phyloP scores from a whole-genome alignment of 2,888 invertebrate genomes.

The Abrostola triplasia region DNA sequence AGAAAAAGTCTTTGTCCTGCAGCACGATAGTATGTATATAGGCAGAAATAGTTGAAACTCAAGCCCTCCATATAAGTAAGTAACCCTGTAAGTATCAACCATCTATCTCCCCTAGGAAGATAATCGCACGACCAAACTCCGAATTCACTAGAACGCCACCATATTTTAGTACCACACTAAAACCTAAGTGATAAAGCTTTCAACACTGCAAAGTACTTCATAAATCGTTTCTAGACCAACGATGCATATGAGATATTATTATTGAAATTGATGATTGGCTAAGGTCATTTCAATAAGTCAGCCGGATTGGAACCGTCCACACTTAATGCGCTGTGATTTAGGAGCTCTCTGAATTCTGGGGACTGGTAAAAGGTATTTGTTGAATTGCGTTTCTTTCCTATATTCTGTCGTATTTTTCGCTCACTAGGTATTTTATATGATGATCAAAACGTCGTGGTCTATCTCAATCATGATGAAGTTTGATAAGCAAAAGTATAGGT shows the following conservation, averaged over 20 bases:
- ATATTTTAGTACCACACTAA: slow-evolving; percentile 12
- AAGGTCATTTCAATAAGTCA: slow-evolving; percentile 60
- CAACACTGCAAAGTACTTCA: slow-evolving; percentile 23
- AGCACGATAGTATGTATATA: too few relatives aligned
- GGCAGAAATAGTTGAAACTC: too few relatives aligned
- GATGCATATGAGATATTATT: slow-evolving; percentile 50
- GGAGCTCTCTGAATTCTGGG: slow-evolving; percentile 3
- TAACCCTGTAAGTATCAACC: not conserved
- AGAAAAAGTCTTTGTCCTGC: too few relatives aligned
- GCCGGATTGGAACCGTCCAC: slow-evolving; percentile 44
- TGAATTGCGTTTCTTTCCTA: not conserved
- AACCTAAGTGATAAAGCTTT: slow-evolving; percentile 8
- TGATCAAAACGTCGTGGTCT: not conserved
- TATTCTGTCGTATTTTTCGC: not conserved
- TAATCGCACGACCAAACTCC: not conserved
- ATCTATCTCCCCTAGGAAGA: not conserved
- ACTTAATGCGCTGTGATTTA: slow-evolving; percentile 48
- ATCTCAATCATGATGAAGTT: too few relatives aligned
- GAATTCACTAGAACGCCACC: not conserved
- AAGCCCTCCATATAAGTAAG: too few relatives aligned
- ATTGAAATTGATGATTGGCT: slow-evolving; percentile 57
- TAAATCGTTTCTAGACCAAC: slow-evolving; percentile 43
- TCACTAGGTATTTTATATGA: not conserved
- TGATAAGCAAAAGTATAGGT: too few relatives aligned
- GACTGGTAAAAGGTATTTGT: not conserved